Evolutionary conservation across 2,113 vertebrate species (phyloP).

Genomic region (Dicerorhinus sumatrensis): DNA sequence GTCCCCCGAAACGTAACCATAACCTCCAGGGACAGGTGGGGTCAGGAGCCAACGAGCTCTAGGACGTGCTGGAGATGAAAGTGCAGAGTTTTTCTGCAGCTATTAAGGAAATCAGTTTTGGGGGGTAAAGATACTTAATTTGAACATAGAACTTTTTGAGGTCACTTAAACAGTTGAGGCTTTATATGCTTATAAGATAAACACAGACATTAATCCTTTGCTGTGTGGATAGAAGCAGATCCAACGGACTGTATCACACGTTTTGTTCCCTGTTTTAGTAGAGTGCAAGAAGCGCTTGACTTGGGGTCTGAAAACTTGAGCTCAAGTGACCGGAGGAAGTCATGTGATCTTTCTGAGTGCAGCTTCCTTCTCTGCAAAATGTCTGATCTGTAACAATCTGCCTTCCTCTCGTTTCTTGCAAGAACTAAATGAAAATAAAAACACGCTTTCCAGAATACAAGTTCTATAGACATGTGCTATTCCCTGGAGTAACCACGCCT

Average conservation of each 20-base stretch:
- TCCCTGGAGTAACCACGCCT: not conserved
- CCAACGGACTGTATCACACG: not conserved
- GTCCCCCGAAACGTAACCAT: not conserved
- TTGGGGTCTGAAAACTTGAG: not conserved
- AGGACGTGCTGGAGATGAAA: not conserved
- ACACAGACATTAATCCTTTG: not conserved
- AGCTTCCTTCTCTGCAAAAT: not conserved
- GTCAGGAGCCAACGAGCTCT: not conserved
- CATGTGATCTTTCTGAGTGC: not conserved
- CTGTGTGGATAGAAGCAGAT: not conserved
- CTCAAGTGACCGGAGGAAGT: not conserved
- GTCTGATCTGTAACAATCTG: not conserved
- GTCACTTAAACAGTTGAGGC: not conserved
- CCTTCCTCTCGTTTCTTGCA: not conserved
- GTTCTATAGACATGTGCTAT: not conserved
- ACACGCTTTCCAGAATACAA: not conserved
- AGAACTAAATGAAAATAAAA: constrained; percentile 13
- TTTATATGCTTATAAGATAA: not conserved
- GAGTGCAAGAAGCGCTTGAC: not conserved
- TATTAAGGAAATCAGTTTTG: not conserved
- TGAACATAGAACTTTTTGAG: not conserved
- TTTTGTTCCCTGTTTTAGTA: not conserved
- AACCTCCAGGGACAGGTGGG: not conserved
- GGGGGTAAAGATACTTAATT: not conserved
- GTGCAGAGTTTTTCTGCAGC: not conserved